A percentile compares a stretch with the other conserved stretches of the same genome.
These are phyloP conservation scores for Chymomyza fuscimana DNA, from an alignment of 2,888 invertebrate genomes.

Conservation along the genomic window DNA sequence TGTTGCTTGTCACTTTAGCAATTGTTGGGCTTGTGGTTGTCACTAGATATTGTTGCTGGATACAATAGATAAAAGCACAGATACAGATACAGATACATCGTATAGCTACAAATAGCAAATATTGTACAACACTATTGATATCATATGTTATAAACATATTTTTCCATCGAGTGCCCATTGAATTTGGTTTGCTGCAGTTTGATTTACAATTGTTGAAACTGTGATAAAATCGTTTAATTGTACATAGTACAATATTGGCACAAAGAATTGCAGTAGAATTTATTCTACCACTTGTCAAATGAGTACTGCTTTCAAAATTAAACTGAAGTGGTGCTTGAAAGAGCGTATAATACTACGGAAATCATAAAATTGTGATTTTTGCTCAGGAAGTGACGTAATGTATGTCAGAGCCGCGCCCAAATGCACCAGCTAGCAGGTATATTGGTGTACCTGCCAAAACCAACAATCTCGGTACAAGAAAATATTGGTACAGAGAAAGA, in stretches of 20 bases:
- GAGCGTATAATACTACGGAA: neutral
- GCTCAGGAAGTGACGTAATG: too few relatives aligned
- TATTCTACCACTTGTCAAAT: neutral
- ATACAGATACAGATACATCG: neutral
- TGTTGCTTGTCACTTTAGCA: neutral
- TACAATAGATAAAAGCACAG: neutral
- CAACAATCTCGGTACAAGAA: too few relatives aligned
- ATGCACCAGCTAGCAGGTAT: too few relatives aligned
- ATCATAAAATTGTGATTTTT: too few relatives aligned
- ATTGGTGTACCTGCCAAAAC: too few relatives aligned
- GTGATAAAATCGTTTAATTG: neutral
- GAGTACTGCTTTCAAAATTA: neutral
- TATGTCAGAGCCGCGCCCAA: too few relatives aligned
- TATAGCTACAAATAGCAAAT: neutral
- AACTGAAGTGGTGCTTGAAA: neutral
- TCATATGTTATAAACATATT: neutral
- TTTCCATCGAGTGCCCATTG: neutral
- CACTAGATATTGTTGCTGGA: neutral
- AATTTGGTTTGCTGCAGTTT: neutral
- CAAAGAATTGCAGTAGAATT: neutral
- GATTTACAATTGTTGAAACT: conserved; percentile 2
- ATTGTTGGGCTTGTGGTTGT: neutral
- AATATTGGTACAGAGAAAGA: too few relatives aligned
- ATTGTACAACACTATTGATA: neutral
- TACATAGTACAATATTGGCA: neutral